Percentiles rank a stretch among this genome's conserved stretches.
Evolutionary conservation across 2,113 vertebrate genomes (phyloP).

Genomic region (Paramisgurnus dabryanus): DNA sequence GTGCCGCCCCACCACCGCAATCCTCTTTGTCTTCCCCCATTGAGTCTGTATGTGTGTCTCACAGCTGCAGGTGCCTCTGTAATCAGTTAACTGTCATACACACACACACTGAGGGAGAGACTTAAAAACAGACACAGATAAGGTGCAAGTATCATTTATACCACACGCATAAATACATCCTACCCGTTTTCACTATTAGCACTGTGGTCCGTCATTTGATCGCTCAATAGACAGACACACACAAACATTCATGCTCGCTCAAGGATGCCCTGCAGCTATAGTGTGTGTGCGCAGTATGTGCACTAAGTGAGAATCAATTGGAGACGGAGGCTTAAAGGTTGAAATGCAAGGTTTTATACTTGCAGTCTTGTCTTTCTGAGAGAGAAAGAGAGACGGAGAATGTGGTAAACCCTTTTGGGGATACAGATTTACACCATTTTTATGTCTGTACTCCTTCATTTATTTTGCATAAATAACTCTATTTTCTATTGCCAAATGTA

Average conservation of each 20-base stretch:
- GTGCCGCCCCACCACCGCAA: constrained; percentile 5
- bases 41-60: constrained; percentile 9
- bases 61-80: constrained; percentile 52
- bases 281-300: constrained; percentile 7
- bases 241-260: not conserved
- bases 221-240: constrained; percentile 29
- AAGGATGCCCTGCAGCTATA: constrained; percentile 28
- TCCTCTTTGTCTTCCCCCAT: constrained; percentile 12
- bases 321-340: constrained; percentile 3
- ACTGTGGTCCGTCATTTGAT: constrained; percentile 32
- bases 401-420: not conserved
- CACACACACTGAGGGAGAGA: constrained; percentile 12
- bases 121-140: constrained; percentile 12
- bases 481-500: too few species aligned
- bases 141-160: constrained; percentile 14
- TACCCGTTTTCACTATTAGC: constrained; percentile 23
- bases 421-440: constrained; percentile 1
- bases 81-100: constrained; percentile 53
- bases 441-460: not conserved
- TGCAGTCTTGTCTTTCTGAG: not conserved
- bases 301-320: constrained; percentile 14
- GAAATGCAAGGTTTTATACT: constrained; percentile 18
- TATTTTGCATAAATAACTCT: constrained; percentile 16
- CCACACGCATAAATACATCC: constrained; percentile 34
- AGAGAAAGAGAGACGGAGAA: not conserved